These are phyloP conservation scores for Tenebrosternarchus preto DNA, from an alignment of 2,113 vertebrate species.

Conservation along the genomic window DNA sequence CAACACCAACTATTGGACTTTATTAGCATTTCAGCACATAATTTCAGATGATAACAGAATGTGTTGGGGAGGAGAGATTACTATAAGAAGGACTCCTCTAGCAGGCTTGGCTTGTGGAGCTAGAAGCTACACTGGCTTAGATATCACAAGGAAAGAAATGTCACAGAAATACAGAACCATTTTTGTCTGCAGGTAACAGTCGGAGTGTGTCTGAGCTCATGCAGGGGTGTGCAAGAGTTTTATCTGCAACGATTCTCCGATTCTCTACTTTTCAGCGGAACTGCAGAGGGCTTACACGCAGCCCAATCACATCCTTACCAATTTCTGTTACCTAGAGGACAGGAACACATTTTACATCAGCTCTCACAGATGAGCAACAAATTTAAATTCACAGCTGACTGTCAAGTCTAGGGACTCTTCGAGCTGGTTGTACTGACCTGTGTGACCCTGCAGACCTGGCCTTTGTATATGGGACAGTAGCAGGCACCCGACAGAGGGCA, in stretches of 20 bases:
- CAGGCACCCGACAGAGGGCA: constrained; percentile 95
- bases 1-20: neutral
- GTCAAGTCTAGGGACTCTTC: too few relatives aligned
- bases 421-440: constrained; percentile 71
- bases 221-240: neutral
- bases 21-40: too few relatives aligned
- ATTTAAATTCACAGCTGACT: too few relatives aligned
- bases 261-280: constrained; percentile 79
- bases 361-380: too few relatives aligned
- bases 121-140: neutral
- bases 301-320: constrained; percentile 92
- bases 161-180: neutral
- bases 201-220: neutral
- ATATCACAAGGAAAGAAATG: neutral
- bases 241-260: neutral
- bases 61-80: too few relatives aligned
- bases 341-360: neutral
- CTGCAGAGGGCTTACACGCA: constrained; percentile 94
- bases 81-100: too few relatives aligned
- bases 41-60: constrained; percentile 18
- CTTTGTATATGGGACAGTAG: constrained; percentile 88
- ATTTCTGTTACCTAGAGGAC: constrained; percentile 87
- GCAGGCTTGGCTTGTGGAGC: too few relatives aligned
- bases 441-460: constrained; percentile 92
- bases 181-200: neutral